Evolutionary conservation across 2,888 invertebrate genomes (phyloP).

Genomic region (Brachypalpus laphriformis): DNA sequence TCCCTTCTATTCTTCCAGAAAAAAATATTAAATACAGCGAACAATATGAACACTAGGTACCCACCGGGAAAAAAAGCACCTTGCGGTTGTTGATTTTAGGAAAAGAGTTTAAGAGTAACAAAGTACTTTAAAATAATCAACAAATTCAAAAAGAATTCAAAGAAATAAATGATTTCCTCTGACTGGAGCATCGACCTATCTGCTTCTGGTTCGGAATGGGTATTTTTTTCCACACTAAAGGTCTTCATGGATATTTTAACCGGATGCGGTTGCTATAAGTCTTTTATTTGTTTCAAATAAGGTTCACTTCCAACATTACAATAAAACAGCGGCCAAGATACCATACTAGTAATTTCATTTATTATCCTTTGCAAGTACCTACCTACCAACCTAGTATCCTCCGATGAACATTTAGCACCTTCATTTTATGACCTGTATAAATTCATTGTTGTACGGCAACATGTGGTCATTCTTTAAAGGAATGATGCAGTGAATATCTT

Average conservation of each 20-base stretch:
- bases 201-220: no score
- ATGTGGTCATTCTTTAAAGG: not conserved
- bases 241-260: not conserved
- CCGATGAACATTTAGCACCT: not conserved
- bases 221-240: no score
- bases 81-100: no score
- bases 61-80: no score
- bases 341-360: not conserved
- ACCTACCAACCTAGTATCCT: not conserved
- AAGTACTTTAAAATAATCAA: no score
- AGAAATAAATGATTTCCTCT: no score
- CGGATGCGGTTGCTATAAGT: not conserved
- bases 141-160: no score
- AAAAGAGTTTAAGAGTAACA: no score
- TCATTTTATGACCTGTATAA: not conserved
- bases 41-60: no score
- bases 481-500: not conserved
- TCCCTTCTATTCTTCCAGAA: no score
- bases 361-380: not conserved
- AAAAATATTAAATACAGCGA: no score
- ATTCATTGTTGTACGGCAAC: not conserved
- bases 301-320: not conserved
- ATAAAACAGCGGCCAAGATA: not conserved
- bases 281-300: not conserved
- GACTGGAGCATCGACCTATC: no score